phyloP scores from a whole-genome alignment of 2,888 invertebrate genomes.

The Melanchra persicariae region DNA sequence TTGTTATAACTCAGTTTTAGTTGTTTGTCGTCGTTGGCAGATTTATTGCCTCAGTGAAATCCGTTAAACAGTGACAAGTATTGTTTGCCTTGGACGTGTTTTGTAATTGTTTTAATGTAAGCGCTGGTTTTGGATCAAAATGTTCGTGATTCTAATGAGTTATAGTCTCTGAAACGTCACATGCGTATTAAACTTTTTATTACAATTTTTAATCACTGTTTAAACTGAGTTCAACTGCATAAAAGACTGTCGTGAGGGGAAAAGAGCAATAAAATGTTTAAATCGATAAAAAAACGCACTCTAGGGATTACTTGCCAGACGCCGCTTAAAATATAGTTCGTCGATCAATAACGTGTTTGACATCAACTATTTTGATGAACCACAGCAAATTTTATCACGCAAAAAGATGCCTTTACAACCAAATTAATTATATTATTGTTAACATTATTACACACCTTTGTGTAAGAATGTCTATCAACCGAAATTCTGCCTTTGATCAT shows the following conservation, averaged over 20 bases:
- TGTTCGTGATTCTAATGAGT: conserved; percentile 4
- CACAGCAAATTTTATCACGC: conserved; percentile 12
- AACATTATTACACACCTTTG: conserved; percentile 52
- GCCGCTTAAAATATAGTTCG: conserved; percentile 3
- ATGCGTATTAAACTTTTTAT: neutral
- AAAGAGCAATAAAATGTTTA: conserved; percentile 12
- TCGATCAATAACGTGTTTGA: conserved; percentile 18
- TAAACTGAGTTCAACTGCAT: conserved; percentile 11
- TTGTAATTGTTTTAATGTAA: conserved; percentile 50
- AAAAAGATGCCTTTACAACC: conserved; percentile 24
- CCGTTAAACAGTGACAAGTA: conserved; percentile 77
- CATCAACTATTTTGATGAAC: conserved; percentile 24
- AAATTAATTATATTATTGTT: conserved; percentile 50
- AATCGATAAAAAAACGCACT: conserved; percentile 40
- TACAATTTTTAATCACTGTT: neutral
- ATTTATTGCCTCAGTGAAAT: conserved; percentile 89
- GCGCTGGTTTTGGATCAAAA: conserved; percentile 17
- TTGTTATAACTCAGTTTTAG: conserved; percentile 90
- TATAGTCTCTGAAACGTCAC: neutral
- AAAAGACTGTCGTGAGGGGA: neutral
- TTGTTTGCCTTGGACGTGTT: conserved; percentile 62
- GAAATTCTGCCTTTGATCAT: conserved; percentile 60
- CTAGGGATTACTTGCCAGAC: conserved; percentile 19
- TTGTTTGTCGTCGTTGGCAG: conserved; percentile 89
- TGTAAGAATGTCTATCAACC: conserved; percentile 54